Percentiles rank a stretch among this genome's conserved stretches.
phyloP scores from a whole-genome alignment of 2,888 invertebrate species.

The Chamaedrilus cognettii region DNA sequence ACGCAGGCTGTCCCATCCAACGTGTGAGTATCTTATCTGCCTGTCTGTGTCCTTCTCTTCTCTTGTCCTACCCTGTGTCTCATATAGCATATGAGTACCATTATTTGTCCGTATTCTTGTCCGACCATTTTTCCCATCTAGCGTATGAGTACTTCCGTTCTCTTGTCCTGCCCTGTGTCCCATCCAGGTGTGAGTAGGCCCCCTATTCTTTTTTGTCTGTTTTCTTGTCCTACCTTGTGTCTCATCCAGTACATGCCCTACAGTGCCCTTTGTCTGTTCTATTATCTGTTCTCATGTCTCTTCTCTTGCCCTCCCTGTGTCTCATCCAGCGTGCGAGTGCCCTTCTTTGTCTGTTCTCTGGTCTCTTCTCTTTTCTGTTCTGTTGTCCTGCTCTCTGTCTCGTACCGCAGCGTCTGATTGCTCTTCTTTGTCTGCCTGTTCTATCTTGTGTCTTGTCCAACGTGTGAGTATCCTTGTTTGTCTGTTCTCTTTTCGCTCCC shows the following conservation, averaged over 20 bases:
- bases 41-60: no score
- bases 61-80: no score
- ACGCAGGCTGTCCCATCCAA: not conserved
- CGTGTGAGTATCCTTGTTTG: no score
- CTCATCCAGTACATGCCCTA: not conserved
- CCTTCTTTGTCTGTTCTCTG: not conserved
- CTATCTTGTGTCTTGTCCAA: no score
- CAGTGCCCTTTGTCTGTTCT: not conserved
- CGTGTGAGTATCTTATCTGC: not conserved
- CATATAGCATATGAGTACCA: not conserved
- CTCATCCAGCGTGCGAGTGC: not conserved
- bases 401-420: not conserved
- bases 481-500: no score
- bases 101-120: no score
- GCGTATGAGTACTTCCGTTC: no score
- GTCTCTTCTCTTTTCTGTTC: not conserved
- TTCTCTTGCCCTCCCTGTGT: not conserved
- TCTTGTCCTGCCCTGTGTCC: no score
- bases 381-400: not conserved
- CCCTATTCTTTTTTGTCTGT: no score
- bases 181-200: no score
- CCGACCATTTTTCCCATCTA: not conserved
- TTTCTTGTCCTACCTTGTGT: not conserved
- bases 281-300: not conserved
- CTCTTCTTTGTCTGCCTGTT: not conserved